Evolutionary conservation across 2,888 invertebrate genomes (phyloP), one percentile per base, ranked within the genome.

Genomic region (Sarcophaga carnaria): DNA sequence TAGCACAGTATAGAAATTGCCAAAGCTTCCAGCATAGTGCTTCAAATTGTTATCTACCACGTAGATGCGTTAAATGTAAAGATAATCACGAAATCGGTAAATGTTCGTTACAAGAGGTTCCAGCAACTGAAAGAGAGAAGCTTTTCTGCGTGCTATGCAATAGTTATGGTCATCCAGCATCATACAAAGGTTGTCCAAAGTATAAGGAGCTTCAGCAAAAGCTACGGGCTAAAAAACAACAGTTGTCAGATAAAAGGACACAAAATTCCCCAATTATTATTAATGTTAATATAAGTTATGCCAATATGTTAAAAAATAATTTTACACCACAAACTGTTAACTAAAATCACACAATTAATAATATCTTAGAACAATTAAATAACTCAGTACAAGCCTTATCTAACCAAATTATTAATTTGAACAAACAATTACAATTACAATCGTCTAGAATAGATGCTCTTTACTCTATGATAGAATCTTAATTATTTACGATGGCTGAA

Each of bases 191-290:
- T 22, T 22, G 22, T 22, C 22, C 1, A 22, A 22, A 22, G 22
- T 22, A 22, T 22, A 22, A 22, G 22, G 22, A 22, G 22, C 22
- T 22, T 22, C 22, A 22, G 22, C 22, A 22, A 22, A 22, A 22
- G 63, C 25, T 63, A 63, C 20, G 63, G 63, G 63, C 25, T 63
- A 63, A 22, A 22, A 63, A 63, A 63, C 63, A 63, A 63, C 63
- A 63, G 22, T 22, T 63, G 63, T 63, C 63, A 25, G 63, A 63
- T 22, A 66, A 66, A 25, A 66, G 66, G 45, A 66, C n/a, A 6
- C 45, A 69, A 69, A 69, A 45, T 47, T 69, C 69, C n/a, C 45
- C 69, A 10, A 37, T 69, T 69, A 69, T 69, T 69, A 47, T 47
- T 47, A 69, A 69, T 47, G 69, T 47, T 69, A 69, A 20, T 47